Evolutionary conservation across 2,113 vertebrate species (phyloP).

Genomic region (Holacanthus passer): DNA sequence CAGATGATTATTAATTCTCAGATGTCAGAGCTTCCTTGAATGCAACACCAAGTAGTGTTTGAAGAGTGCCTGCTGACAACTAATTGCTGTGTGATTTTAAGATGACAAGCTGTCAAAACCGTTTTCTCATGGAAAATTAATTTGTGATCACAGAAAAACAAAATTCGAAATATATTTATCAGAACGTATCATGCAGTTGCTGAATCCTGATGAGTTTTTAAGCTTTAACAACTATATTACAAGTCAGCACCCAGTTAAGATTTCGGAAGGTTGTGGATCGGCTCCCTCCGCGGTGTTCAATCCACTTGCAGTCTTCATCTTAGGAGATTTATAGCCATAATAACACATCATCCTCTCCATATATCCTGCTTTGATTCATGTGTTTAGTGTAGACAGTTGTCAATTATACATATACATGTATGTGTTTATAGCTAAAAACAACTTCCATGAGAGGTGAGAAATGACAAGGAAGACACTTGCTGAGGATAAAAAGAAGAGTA

Average conservation of each 20-base stretch:
- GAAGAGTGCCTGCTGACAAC: constrained; percentile 42
- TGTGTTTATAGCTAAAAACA: not conserved
- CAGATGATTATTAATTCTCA: constrained; percentile 17
- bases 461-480: not conserved
- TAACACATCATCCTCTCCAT: too few relatives aligned
- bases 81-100: constrained; percentile 58
- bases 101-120: constrained; percentile 57
- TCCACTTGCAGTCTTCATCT: not conserved
- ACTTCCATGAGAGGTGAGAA: not conserved
- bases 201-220: constrained; percentile 1
- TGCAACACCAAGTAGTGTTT: constrained; percentile 21
- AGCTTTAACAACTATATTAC: not conserved
- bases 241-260: not conserved
- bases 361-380: not conserved
- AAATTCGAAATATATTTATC: constrained; percentile 21
- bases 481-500: not conserved
- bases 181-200: not conserved
- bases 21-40: constrained; percentile 25
- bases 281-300: not conserved
- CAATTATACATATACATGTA: not conserved
- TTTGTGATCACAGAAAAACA: constrained; percentile 9
- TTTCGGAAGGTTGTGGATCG: not conserved
- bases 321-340: too few relatives aligned
- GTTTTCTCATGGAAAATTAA: constrained; percentile 19
- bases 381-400: not conserved